A percentile compares a stretch with the other conserved stretches of the same genome.
Conservation (phyloP, 2,113 vertebrate species). For the Catharus bicknelli region DNA sequence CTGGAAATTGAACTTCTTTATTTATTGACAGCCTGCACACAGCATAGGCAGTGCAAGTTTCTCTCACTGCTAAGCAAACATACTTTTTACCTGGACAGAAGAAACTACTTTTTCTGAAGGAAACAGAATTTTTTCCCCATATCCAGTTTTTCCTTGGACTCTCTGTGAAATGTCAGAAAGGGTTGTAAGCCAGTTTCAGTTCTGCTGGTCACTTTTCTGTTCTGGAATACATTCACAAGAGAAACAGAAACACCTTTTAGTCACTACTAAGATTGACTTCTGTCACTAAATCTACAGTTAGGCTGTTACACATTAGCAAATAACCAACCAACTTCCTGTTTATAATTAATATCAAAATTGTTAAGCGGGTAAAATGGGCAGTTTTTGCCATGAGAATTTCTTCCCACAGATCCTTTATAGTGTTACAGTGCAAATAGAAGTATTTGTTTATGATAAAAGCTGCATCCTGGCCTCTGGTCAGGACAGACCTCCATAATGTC, state of each 20-base stretch:
- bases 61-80: not conserved
- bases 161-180: not conserved
- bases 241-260: not conserved
- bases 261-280: not conserved
- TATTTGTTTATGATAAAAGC: not conserved
- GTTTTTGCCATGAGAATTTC: not conserved
- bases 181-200: not conserved
- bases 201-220: not conserved
- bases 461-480: not conserved
- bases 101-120: not conserved
- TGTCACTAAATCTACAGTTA: not conserved
- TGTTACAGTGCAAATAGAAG: not conserved
- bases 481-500: not conserved
- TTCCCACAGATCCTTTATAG: not conserved
- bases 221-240: not conserved
- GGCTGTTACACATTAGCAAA: not conserved
- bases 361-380: not conserved
- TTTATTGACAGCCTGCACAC: constrained; percentile 52
- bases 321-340: not conserved
- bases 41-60: not conserved
- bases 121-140: not conserved
- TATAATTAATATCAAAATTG: not conserved
- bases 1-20: constrained; percentile 14
- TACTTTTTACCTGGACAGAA: not conserved
- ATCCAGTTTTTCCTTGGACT: not conserved